Base-by-base conservation (phyloP, 1,140 invertebrate species). In the Orchesella cincta region DNA sequence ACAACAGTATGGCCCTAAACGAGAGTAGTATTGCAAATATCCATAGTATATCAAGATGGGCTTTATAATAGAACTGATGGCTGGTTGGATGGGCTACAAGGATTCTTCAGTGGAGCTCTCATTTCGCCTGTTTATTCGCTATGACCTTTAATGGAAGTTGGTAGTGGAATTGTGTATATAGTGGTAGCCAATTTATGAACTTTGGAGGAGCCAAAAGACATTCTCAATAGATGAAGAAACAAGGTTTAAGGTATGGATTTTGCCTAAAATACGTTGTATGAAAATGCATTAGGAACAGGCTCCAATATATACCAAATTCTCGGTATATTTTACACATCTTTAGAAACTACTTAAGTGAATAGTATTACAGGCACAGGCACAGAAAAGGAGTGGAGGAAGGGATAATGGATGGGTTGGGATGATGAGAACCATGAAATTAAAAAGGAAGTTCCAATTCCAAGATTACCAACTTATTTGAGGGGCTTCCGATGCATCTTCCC, bases 381-480 rank as follows among this genome's bases (percentile, higher is more conserved):
- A 57, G 52, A 57, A 57, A 57, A 57, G 52, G 52, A 57, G 52
- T 57, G 52, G 52, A 57, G 23, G 39, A 57, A 57, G 52, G 52
- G 52, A 57, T 57, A 57, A 57, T 57, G 52, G 52, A 57, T 29
- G 62, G 62, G 62, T 31, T 33, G 62, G 62, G 33, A 33, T 31
- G 62, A 67, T 67, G 62, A 67, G 62, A 67, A 67, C 62, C 62
- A 67, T 67, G 62, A 67, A 67, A 67, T 67, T 67, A 67, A 67
- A 67, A 67, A 67, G 62, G 62, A 67, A 67, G 62, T 67, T 67
- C 62, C 62, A 67, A 67, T 67, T 67, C 62, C 62, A 67, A 67
- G 31, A 67, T 31, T 67, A 31, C 28, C 62, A 67, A 57, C 52
- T 57, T 57, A 57, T 57, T 57, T 57, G 52, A 26, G 23, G 12